A percentile compares a stretch with the other conserved stretches of the same genome.
phyloP scores from a whole-genome alignment of 2,113 vertebrate species.

The Chloebia gouldiae region DNA sequence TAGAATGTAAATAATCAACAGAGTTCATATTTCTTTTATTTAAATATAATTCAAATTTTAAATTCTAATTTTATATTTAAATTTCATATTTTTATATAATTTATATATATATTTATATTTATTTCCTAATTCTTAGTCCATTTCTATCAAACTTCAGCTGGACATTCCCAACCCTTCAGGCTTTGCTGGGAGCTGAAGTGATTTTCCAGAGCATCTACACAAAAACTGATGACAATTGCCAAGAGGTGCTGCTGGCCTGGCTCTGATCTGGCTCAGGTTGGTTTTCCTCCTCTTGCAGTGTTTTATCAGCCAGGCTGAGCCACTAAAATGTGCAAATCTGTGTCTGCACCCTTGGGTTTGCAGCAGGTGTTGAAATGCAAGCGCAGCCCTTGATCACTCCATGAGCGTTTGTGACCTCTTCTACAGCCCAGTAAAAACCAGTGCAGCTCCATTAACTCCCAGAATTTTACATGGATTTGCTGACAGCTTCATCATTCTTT shows the following conservation, averaged over 20 bases:
- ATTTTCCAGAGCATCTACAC: accelerated
- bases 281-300: not conserved
- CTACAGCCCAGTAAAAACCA: not conserved
- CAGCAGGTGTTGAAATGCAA: not conserved
- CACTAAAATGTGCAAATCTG: not conserved
- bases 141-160: not conserved
- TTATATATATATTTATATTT: too few relatives aligned
- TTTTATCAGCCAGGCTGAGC: not conserved
- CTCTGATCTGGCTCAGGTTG: not conserved
- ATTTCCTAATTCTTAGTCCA: not conserved
- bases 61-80: too few relatives aligned
- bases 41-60: too few relatives aligned
- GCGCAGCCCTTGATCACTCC: not conserved
- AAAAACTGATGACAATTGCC: accelerated
- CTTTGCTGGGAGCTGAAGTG: accelerated
- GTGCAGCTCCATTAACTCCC: not conserved
- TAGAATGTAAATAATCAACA: not conserved
- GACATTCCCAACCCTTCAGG: too few relatives aligned
- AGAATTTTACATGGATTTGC: accelerated
- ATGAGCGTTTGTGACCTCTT: not conserved
- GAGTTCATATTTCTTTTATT: not conserved
- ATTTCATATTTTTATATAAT: too few relatives aligned
- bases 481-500: not conserved
- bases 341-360: accelerated
- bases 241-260: not conserved